Evolutionary conservation across 2,113 vertebrate genomes (phyloP).

Genomic region (Malaclemys terrapin): DNA sequence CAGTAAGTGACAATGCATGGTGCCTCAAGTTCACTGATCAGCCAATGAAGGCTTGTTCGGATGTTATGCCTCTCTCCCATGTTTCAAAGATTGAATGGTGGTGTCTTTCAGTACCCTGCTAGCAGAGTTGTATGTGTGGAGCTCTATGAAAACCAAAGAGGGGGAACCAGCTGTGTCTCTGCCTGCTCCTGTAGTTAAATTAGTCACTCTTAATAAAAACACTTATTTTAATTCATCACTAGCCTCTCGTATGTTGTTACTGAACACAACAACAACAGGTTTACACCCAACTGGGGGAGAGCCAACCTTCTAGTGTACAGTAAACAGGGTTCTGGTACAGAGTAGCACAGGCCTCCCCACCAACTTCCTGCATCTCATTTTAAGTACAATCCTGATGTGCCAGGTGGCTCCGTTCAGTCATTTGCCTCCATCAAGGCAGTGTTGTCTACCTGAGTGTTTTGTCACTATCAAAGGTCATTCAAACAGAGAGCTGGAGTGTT

Average conservation of each 20-base stretch:
- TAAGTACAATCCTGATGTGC: not conserved
- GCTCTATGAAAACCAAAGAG: not conserved
- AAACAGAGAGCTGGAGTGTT: not conserved
- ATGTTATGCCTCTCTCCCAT: rapidly evolving
- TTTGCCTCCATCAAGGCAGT: not conserved
- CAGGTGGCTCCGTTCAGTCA: not conserved
- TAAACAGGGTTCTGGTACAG: not conserved
- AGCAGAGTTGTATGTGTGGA: not conserved
- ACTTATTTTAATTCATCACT: not conserved
- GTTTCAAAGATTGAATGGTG: not conserved
- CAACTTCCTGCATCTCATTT: not conserved
- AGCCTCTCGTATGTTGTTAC: not conserved
- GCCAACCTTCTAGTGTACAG: not conserved
- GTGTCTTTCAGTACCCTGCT: not conserved
- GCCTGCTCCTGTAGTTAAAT: not conserved
- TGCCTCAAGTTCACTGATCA: not conserved
- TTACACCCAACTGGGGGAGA: not conserved
- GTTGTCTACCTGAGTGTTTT: not conserved
- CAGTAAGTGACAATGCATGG: rapidly evolving
- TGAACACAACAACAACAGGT: rapidly evolving
- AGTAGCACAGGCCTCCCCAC: not conserved
- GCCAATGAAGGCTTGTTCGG: not conserved
- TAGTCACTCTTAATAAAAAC: not conserved
- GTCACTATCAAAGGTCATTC: not conserved
- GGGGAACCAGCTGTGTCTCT: not conserved